phyloP scores from a whole-genome alignment of 2,113 vertebrate species.

The Podarcis raffonei region DNA sequence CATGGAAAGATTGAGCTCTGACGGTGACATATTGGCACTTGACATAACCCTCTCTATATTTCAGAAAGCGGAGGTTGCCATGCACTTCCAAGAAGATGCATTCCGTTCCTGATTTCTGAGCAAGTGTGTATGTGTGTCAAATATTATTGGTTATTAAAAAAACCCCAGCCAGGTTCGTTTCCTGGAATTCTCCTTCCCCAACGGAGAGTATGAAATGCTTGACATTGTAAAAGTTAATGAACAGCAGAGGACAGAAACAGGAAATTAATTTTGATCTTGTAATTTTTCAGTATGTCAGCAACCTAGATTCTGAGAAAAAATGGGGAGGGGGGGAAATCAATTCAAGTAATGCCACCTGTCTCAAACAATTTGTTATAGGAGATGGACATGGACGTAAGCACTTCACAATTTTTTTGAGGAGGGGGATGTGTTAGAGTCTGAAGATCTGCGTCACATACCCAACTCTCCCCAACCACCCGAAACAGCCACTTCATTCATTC shows the following conservation, averaged over 20 bases:
- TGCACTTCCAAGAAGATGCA: not conserved
- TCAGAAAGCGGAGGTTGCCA: constrained; percentile 5
- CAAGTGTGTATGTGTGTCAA: not conserved
- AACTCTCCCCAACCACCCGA: not conserved
- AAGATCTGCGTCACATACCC: not conserved
- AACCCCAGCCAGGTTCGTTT: not conserved
- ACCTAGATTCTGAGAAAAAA: not conserved
- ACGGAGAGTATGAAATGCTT: not conserved
- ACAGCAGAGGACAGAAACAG: not conserved
- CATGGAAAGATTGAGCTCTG: not conserved
- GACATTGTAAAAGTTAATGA: not conserved
- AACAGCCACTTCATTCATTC: not conserved
- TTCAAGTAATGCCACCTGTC: not conserved
- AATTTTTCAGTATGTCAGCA: not conserved
- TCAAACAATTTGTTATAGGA: not conserved
- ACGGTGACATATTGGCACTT: not conserved
- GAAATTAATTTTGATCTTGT: constrained; percentile 18
- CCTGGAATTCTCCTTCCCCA: not conserved
- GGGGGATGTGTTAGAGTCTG: not conserved
- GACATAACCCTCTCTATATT: not conserved
- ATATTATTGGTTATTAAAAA: not conserved
- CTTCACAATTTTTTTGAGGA: not conserved
- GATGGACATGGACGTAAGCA: not conserved
- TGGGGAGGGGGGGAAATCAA: not conserved
- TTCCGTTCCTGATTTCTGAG: not conserved